Evolutionary conservation across 2,113 vertebrate species (phyloP).

Genomic region (Eonycteris spelaea): DNA sequence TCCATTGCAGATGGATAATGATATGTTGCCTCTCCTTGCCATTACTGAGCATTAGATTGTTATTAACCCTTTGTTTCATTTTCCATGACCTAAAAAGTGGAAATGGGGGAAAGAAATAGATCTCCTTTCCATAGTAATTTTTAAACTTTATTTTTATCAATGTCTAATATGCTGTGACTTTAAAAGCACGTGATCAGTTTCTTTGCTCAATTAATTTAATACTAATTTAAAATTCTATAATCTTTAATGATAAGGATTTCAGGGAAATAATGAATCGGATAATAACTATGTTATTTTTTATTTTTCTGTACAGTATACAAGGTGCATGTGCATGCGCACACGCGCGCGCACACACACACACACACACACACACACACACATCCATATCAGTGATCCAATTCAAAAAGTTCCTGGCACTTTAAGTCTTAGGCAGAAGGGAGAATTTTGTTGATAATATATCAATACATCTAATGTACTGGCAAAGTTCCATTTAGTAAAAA

Average conservation of each 20-base stretch:
- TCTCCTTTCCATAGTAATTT: neutral
- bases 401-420: conserved; percentile 12
- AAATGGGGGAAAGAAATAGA: neutral
- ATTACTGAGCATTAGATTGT: conserved; percentile 36
- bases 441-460: conserved; percentile 28
- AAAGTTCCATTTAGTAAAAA: conserved; percentile 28
- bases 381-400: neutral
- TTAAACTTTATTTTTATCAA: conserved; percentile 49
- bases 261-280: conserved; percentile 8
- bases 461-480: conserved; percentile 1
- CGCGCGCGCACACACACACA: neutral
- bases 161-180: neutral
- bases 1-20: conserved; percentile 66
- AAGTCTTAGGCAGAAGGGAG: neutral
- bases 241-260: neutral
- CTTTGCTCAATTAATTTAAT: conserved; percentile 25
- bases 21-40: conserved; percentile 55
- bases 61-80: conserved; percentile 62
- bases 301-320: neutral
- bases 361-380: neutral
- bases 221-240: conserved; percentile 26
- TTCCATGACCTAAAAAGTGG: conserved; percentile 50
- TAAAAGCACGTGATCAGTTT: neutral
- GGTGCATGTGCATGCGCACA: too few relatives aligned
- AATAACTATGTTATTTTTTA: neutral